Percentiles rank a stretch among this genome's conserved stretches.
phyloP scores from a whole-genome alignment of 2,113 vertebrate species.

The Ctenomys sociabilis region DNA sequence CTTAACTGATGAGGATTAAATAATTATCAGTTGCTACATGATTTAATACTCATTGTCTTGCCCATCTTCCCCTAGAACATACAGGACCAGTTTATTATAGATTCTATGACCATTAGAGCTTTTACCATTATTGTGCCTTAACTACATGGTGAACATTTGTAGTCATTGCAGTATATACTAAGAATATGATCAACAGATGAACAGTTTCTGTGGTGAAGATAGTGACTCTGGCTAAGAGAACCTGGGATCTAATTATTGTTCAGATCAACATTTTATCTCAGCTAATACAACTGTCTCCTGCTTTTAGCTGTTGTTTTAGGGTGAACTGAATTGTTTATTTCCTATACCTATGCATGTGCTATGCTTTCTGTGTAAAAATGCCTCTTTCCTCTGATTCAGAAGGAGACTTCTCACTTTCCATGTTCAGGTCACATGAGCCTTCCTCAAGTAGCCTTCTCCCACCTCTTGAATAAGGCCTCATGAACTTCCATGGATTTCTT shows the following conservation, averaged over 20 bases:
- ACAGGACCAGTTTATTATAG: background rate
- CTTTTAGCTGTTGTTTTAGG: background rate
- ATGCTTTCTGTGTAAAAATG: background rate
- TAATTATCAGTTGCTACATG: background rate
- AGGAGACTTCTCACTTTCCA: background rate
- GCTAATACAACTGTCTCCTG: background rate
- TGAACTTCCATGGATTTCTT: background rate
- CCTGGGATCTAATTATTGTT: background rate
- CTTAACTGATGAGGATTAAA: background rate
- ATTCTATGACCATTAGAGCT: background rate
- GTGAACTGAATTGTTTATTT: background rate
- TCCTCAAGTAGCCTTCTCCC: background rate
- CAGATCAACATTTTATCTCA: background rate
- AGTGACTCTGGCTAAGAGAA: background rate
- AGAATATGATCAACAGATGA: background rate
- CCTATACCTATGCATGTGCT: rapidly evolving
- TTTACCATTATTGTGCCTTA: background rate
- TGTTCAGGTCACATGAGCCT: background rate
- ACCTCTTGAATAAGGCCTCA: background rate
- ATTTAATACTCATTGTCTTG: background rate
- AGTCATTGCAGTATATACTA: background rate
- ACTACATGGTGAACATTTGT: background rate
- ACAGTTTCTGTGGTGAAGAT: background rate
- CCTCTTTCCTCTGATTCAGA: background rate
- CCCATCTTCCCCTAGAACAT: background rate